Conservation (phyloP, 1,140 invertebrate species). For the Heliothis virescens region DNA sequence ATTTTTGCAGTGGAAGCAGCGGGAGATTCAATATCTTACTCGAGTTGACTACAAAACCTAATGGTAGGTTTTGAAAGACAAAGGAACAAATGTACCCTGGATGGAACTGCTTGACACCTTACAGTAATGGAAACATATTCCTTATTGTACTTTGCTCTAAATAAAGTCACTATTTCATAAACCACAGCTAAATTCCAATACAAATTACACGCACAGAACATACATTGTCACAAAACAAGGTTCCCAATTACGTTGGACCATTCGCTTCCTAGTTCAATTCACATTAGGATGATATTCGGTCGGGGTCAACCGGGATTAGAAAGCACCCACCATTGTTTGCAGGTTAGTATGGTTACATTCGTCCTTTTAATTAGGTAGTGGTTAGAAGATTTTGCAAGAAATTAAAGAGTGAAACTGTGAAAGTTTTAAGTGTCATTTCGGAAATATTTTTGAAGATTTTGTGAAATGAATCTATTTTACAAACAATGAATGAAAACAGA, state of each 20-base stretch:
- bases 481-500: too few species aligned
- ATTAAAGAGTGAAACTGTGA: background rate
- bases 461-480: too few species aligned
- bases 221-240: background rate
- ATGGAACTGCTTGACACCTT: too few species aligned
- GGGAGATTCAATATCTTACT: too few species aligned
- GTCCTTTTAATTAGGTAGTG: background rate
- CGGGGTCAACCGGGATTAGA: background rate
- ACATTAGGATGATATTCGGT: constrained; percentile 3
- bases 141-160: too few species aligned
- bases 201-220: background rate
- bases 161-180: too few species aligned
- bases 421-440: background rate
- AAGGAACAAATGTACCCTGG: too few species aligned
- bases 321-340: background rate
- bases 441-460: too few species aligned
- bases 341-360: background rate
- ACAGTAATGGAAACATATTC: too few species aligned
- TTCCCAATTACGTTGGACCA: background rate
- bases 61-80: too few species aligned
- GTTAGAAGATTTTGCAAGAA: background rate
- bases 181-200: background rate
- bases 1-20: too few species aligned
- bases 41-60: too few species aligned
- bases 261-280: constrained; percentile 13